A percentile compares a stretch with the other conserved stretches of the same genome.
Evolutionary conservation across 2,888 invertebrate species (phyloP).

Genomic region (Diarsia rubi): DNA sequence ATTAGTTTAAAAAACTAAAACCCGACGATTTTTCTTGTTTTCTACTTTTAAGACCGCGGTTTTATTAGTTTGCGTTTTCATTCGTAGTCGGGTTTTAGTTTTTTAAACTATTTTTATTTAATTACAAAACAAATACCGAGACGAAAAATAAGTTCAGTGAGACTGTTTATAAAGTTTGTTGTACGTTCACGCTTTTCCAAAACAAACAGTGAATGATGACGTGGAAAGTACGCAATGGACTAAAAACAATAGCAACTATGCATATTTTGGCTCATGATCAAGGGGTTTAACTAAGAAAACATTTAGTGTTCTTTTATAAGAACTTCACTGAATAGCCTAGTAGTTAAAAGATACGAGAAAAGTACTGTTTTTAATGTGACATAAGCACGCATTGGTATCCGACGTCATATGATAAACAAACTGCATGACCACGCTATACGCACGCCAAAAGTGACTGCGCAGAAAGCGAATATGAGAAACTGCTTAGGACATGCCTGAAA

Average conservation of each 20-base stretch:
- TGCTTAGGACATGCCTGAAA: background rate
- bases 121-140: slow-evolving; percentile 17
- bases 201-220: slow-evolving; percentile 46
- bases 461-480: background rate
- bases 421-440: background rate
- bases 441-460: background rate
- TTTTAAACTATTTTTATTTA: too few relatives aligned
- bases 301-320: slow-evolving; percentile 52
- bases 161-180: slow-evolving; percentile 22
- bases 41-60: too few relatives aligned
- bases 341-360: background rate
- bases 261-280: slow-evolving; percentile 64
- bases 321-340: slow-evolving; percentile 20
- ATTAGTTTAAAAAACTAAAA: too few relatives aligned
- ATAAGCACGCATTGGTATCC: background rate
- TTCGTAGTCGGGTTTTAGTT: too few relatives aligned
- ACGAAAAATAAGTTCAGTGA: slow-evolving; percentile 14
- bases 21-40: too few relatives aligned
- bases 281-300: slow-evolving; percentile 47
- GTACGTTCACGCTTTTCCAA: slow-evolving; percentile 31
- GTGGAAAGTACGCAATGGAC: slow-evolving; percentile 39
- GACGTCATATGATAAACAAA: background rate
- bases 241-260: slow-evolving; percentile 51
- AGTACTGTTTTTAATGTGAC: background rate
- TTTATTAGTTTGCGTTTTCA: too few relatives aligned